These are phyloP conservation scores for Bombus pascuorum DNA, from an alignment of 1,140 invertebrate species.

Conservation along the genomic window DNA sequence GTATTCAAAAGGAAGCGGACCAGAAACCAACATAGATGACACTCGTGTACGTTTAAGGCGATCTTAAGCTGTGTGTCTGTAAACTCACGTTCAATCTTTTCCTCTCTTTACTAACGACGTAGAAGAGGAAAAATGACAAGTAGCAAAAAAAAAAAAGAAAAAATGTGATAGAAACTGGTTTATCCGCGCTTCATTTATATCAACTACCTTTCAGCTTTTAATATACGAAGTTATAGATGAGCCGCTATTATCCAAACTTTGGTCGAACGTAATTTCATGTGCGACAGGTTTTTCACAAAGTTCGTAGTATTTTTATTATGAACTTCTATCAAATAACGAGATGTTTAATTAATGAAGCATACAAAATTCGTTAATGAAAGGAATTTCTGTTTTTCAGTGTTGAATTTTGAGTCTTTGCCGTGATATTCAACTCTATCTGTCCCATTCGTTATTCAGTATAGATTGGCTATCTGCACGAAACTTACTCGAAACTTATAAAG, in stretches of 20 bases:
- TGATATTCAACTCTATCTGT: neutral
- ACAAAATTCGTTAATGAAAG: neutral
- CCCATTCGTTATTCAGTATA: neutral
- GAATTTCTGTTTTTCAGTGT: neutral
- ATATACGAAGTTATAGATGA: too few relatives aligned
- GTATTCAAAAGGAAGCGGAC: conserved; percentile 26
- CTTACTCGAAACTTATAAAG: too few relatives aligned
- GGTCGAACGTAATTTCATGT: too few relatives aligned
- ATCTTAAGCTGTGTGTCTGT: conserved; percentile 50
- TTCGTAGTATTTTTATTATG: neutral
- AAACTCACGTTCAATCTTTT: too few relatives aligned
- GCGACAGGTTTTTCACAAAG: neutral
- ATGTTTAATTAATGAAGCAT: neutral
- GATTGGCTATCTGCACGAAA: neutral
- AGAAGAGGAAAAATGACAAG: too few relatives aligned
- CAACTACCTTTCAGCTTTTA: too few relatives aligned
- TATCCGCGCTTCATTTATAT: too few relatives aligned
- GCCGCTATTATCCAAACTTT: too few relatives aligned
- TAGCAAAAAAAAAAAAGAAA: too few relatives aligned
- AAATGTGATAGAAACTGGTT: too few relatives aligned
- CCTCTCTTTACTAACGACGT: too few relatives aligned
- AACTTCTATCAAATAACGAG: neutral
- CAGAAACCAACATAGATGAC: conserved; percentile 22
- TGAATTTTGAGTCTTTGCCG: neutral
- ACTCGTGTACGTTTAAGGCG: conserved; percentile 61